Evolutionary conservation across 2,113 vertebrate species (phyloP), one percentile per base, ranked within the genome.

Genomic region (Cygnus buccinator): DNA sequence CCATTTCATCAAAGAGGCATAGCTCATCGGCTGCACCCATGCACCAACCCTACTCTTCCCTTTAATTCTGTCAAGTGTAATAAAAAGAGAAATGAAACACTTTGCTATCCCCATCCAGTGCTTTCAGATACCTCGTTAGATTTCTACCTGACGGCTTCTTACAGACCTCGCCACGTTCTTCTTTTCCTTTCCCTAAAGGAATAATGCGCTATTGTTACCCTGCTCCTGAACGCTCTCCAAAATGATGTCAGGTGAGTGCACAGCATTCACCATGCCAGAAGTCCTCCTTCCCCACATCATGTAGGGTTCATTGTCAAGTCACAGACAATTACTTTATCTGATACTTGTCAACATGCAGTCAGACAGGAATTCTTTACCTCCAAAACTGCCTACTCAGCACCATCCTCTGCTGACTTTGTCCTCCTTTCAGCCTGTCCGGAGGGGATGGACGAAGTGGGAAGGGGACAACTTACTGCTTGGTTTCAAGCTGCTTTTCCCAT

Each of bases 301-400:
- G 58, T 22, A 86, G 59, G 22, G 37, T 61, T 95, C 50, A 92
- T 44, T 78, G 43, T 82, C 93, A 84, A 84, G 57, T 84, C 57
- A 78, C 89, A 91, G 74, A 57, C 39, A 84, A 94, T 59, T 72
- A 72, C 33, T 87, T 72, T 77, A 89, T 50, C 79, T 92, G 67
- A 70, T 90, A 65, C 44, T 59, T 93, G 61, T 78, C 48, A 68
- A 65, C 35, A 28, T 52, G 61, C 73, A 92, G 89, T 44, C 80
- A 87, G 48, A 78, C 10, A 75, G 73, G 84, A 95, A 87, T 48
- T 78, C 39, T 89, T 63, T 90, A 63, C 52, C 61, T 93, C 33
- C 70, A 77, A 75, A 92, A 87, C 57, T 81, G 48, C 63, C 35
- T 84, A 12, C 14, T 87, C 43, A 4, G 66, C 84, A 94, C 23